These are phyloP conservation scores for Stenolophus ochropezus DNA, from an alignment of 2,888 invertebrate genomes.

Conservation along the genomic window DNA sequence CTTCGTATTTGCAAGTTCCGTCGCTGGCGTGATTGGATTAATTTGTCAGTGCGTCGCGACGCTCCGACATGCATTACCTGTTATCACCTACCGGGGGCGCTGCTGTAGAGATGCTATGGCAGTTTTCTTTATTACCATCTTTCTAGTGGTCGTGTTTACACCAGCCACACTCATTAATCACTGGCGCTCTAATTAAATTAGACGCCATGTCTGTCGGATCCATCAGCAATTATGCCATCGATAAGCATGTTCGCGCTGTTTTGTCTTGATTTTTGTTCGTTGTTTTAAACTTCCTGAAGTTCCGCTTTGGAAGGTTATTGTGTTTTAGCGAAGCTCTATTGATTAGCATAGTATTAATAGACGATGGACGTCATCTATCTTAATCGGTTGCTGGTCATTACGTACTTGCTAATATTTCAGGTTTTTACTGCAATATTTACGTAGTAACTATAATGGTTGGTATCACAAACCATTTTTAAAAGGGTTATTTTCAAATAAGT, in stretches of 20 bases:
- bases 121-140: conserved; percentile 46
- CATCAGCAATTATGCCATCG: conserved; percentile 52
- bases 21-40: conserved; percentile 33
- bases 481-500: too few species aligned
- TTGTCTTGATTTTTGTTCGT: conserved; percentile 34
- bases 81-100: conserved; percentile 22
- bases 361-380: neutral
- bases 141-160: conserved; percentile 46
- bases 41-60: conserved; percentile 22
- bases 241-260: conserved; percentile 45
- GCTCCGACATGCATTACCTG: conserved; percentile 31
- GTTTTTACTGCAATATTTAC: too few species aligned
- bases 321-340: neutral
- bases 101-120: neutral
- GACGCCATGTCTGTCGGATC: conserved; percentile 39
- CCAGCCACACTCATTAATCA: conserved; percentile 45
- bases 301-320: neutral
- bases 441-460: too few species aligned
- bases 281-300: conserved; percentile 12
- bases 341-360: neutral
- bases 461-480: too few species aligned
- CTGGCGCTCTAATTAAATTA: conserved; percentile 45
- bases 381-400: neutral
- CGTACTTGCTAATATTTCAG: neutral
- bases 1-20: conserved; percentile 20